Evolutionary conservation across 2,113 vertebrate genomes (phyloP).

Genomic region (Bos javanicus): DNA sequence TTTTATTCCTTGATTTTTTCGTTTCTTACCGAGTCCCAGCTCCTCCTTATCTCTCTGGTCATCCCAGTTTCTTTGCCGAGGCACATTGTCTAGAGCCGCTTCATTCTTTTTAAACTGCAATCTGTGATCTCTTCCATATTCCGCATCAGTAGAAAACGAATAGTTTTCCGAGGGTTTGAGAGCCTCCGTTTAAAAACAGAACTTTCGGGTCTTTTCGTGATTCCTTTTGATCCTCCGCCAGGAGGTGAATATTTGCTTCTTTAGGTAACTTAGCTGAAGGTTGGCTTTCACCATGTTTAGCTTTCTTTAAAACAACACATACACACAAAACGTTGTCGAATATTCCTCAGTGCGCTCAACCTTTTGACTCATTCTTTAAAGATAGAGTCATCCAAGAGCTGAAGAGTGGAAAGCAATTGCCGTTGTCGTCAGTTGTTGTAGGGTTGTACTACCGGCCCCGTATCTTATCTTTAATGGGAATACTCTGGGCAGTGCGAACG

Average conservation of each 20-base stretch:
- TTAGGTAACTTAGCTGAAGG: constrained; percentile 44
- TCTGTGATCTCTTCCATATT: not conserved
- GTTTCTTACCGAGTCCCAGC: not conserved
- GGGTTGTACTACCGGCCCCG: not conserved
- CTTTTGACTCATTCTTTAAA: constrained; percentile 14
- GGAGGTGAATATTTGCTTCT: constrained; percentile 22
- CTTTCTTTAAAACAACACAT: not conserved
- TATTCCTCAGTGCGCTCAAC: not conserved
- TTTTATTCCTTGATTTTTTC: not conserved
- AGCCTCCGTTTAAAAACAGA: not conserved
- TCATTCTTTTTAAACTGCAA: not conserved
- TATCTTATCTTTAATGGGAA: not conserved
- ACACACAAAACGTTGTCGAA: not conserved
- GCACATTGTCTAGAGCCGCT: not conserved
- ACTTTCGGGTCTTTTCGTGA: not conserved
- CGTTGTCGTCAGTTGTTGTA: not conserved
- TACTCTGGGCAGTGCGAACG: not conserved
- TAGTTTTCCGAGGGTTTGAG: not conserved
- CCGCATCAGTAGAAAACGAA: not conserved
- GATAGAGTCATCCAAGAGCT: not conserved
- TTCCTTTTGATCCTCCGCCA: constrained; percentile 35
- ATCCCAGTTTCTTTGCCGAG: not conserved
- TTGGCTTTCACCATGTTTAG: constrained; percentile 44
- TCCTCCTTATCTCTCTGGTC: not conserved
- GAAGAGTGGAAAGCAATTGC: not conserved